Evolutionary conservation across 2,113 vertebrate genomes (phyloP).

Genomic region (Ciconia maguari): DNA sequence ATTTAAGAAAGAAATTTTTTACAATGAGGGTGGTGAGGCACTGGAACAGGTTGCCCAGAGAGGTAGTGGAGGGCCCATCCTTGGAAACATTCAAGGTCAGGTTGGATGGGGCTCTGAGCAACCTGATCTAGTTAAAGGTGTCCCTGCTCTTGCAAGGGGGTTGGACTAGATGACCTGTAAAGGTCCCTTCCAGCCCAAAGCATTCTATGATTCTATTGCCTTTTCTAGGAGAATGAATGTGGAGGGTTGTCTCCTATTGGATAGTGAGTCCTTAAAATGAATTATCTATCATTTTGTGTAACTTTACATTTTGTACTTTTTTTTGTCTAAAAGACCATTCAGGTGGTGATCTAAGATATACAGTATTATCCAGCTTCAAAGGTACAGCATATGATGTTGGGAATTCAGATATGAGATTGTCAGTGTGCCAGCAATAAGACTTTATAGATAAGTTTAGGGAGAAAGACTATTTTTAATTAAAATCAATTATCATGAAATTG

Average conservation of each 20-base stretch:
- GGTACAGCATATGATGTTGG: background rate
- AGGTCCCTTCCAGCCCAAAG: too few species aligned
- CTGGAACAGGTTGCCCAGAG: too few species aligned
- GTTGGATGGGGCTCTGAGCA: too few species aligned
- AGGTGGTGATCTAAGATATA: background rate
- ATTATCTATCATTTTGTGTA: background rate
- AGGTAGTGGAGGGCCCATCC: too few species aligned
- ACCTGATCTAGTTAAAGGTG: too few species aligned
- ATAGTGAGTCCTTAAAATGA: background rate
- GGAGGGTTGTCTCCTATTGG: background rate
- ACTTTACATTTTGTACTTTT: background rate
- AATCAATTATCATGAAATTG: slow-evolving; percentile 37
- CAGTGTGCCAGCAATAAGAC: background rate
- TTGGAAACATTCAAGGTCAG: too few species aligned
- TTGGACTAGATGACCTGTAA: too few species aligned
- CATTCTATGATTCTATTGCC: too few species aligned
- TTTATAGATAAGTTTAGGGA: slow-evolving; percentile 18
- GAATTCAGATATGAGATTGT: background rate
- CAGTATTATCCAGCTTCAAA: background rate
- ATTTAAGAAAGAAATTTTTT: too few species aligned
- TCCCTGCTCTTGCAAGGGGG: too few species aligned
- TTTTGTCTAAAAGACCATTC: background rate
- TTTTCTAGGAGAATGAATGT: background rate
- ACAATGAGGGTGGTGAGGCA: too few species aligned
- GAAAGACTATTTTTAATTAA: slow-evolving; percentile 28